A percentile compares a stretch with the other conserved stretches of the same genome.
Evolutionary conservation across 92 coral and sea anemone species (phyloP).

Genomic region (Pocillopora grandis): DNA sequence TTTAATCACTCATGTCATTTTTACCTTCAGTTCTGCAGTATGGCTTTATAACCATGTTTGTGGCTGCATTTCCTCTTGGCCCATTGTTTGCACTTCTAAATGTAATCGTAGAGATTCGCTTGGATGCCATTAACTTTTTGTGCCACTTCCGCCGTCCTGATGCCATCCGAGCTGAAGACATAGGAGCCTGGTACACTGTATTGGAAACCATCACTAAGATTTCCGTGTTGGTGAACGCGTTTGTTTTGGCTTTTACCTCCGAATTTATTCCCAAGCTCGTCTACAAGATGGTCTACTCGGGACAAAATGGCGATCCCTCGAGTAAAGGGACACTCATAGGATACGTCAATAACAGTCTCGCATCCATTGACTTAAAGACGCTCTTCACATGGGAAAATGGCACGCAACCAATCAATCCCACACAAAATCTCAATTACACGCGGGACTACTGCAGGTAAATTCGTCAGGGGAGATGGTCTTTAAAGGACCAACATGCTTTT

Average conservation of each 20-base stretch:
- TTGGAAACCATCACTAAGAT: slow-evolving; percentile 64
- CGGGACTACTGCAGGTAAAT: slow-evolving; percentile 39
- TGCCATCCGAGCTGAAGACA: slow-evolving; percentile 86
- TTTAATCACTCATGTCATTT: not conserved
- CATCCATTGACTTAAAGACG: slow-evolving; percentile 47
- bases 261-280: slow-evolving; percentile 85
- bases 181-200: slow-evolving; percentile 86
- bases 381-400: slow-evolving; percentile 56
- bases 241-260: slow-evolving; percentile 83
- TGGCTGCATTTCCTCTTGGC: slow-evolving; percentile 93
- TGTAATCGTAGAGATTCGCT: slow-evolving; percentile 79
- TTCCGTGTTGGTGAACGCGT: slow-evolving; percentile 83
- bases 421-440: slow-evolving; percentile 65
- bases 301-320: not conserved
- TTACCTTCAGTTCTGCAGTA: slow-evolving; percentile 76
- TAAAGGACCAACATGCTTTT: no score
- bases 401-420: slow-evolving; percentile 60
- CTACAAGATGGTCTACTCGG: slow-evolving; percentile 57
- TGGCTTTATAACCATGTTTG: slow-evolving; percentile 97
- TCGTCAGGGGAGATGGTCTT: no score
- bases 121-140: slow-evolving; percentile 95
- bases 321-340: slow-evolving; percentile 60
- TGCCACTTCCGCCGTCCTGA: slow-evolving; percentile 90
- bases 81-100: slow-evolving; percentile 90
- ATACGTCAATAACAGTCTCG: slow-evolving; percentile 70